Evolutionary conservation across 2,888 invertebrate species (phyloP), one percentile per base, ranked within the genome.

Genomic region (Euplagia quadripunctaria): DNA sequence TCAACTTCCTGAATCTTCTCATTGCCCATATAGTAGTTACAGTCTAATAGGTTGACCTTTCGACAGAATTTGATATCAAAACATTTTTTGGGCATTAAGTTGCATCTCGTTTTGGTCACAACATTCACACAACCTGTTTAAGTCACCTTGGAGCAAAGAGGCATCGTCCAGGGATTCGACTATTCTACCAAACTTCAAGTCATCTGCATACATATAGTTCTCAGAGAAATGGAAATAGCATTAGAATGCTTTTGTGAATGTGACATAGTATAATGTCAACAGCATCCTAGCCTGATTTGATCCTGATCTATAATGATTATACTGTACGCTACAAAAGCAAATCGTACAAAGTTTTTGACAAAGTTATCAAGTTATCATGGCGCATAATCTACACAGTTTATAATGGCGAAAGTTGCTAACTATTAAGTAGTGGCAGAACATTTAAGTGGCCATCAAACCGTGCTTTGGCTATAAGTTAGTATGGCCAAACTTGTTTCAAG

Each of bases 381-480:
- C 72, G 75, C 85, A 82, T 87, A 87, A 86, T 85, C 82, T 85
- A 77, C 81, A 78, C 86, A 91, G 89, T 93, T 91, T 93, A 93
- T 94, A 94, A 93, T 92, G 92, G 87, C 87, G 80, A 88, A 92
- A 91, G 91, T 91, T 92, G 77, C 80, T 81, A 91, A 93, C 92
- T 93, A 92, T 90, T 90, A 93, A 91, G 91, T 91, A 87, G 85
- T 83, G 87, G 86, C 86, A 88, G 87, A 90, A 88, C 90, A 90
- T 90, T 92, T 89, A 93, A 94, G 92, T 91, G 93, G 93, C 91
- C 90, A 95, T 95, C 95, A 95, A 94, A 94, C 87, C 89, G 85
- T 88, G 93, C 91, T 94, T 92, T 90, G 87, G 91, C 91, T 89
- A 92, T 93, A 94, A 95, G 89, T 95, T 93, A 92, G 82, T 88